A percentile compares a stretch with the other conserved stretches of the same genome.
phyloP scores from a whole-genome alignment of 2,797 vertebrate genomes.

The Pempheris klunzingeri region DNA sequence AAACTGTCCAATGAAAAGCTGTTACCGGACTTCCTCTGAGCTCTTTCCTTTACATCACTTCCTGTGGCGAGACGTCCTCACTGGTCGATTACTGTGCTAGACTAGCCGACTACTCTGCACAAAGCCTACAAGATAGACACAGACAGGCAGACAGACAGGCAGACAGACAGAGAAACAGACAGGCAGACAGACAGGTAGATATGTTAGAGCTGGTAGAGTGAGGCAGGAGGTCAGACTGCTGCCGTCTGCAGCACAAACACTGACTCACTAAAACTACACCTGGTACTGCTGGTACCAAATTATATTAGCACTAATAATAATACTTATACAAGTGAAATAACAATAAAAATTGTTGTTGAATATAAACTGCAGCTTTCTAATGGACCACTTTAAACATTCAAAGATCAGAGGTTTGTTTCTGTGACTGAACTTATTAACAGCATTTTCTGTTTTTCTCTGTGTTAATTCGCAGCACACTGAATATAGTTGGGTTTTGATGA shows the following conservation, averaged over 20 bases:
- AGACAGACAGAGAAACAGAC: constrained; percentile 24
- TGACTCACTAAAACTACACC: constrained; percentile 1
- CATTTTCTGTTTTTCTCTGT: not conserved
- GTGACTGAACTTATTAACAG: not conserved
- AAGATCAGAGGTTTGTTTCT: not conserved
- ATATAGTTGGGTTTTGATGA: not conserved
- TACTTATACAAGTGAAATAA: not conserved
- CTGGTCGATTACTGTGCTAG: constrained; percentile 60
- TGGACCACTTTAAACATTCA: not conserved
- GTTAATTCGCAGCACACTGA: not conserved
- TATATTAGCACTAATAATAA: not conserved
- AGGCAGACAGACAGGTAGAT: constrained; percentile 26
- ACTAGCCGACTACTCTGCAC: constrained; percentile 77
- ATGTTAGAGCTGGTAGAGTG: constrained; percentile 16
- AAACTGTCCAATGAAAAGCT: constrained; percentile 45
- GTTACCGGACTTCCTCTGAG: constrained; percentile 54
- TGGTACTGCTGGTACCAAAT: not conserved
- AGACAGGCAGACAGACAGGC: constrained; percentile 41
- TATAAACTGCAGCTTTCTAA: not conserved
- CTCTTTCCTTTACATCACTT: constrained; percentile 66
- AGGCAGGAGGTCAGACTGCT: constrained; percentile 23
- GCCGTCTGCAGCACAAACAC: constrained; percentile 5
- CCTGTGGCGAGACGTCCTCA: constrained; percentile 65
- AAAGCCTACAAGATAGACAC: constrained; percentile 69
- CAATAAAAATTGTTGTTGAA: not conserved